Conservation (phyloP, 2,113 vertebrate genomes). For the Muscicapa adusta region DNA sequence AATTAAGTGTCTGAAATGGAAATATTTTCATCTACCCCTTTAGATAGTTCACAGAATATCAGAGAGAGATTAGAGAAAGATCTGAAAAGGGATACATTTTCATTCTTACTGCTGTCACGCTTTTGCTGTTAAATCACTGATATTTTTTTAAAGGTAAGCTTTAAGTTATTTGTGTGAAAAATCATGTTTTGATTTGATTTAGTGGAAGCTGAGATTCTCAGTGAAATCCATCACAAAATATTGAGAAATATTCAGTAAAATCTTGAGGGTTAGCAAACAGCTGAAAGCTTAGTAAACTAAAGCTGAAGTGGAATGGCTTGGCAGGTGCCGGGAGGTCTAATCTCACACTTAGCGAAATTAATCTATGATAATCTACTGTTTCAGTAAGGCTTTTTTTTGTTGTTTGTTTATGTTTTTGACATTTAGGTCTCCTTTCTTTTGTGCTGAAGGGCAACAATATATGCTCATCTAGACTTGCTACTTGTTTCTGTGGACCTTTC, state of each 20-base stretch:
- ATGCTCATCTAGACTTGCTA: background rate
- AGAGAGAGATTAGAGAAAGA: background rate
- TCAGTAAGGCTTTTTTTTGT: background rate
- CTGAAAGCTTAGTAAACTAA: background rate
- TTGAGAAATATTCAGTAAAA: background rate
- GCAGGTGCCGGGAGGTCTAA: background rate
- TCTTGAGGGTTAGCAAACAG: background rate
- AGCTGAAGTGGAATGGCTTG: background rate
- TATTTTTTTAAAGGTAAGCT: background rate
- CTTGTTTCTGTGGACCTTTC: background rate
- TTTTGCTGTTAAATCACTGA: background rate
- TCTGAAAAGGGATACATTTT: background rate
- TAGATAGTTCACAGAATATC: background rate
- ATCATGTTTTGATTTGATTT: background rate
- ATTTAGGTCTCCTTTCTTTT: background rate
- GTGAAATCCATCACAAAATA: background rate
- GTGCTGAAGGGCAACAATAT: background rate
- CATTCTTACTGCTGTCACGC: background rate
- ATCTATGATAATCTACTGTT: background rate
- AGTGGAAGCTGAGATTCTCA: background rate
- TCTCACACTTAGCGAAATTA: background rate
- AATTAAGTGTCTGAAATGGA: background rate
- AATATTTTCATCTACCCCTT: background rate
- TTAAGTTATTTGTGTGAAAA: slow-evolving; percentile 3
- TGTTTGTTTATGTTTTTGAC: background rate